phyloP scores from a whole-genome alignment of 2,888 invertebrate genomes.

The Caenorhabditis sinica region DNA sequence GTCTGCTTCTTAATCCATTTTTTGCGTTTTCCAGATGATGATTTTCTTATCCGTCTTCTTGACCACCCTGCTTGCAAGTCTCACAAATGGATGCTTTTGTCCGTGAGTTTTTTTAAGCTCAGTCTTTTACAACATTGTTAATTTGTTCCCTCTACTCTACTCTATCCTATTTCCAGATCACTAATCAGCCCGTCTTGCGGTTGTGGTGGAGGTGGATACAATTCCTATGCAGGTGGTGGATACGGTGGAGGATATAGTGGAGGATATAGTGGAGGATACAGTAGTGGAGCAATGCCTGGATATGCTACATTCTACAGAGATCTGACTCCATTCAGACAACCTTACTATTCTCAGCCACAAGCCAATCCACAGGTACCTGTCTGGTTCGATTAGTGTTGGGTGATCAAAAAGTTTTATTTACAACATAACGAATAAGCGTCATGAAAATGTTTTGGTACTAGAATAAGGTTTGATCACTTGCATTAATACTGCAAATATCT shows the following conservation, averaged over 20 bases:
- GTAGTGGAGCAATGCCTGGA: constrained; percentile 19
- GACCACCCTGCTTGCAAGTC: constrained; percentile 13
- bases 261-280: constrained; percentile 47
- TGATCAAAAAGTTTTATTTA: not conserved
- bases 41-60: not conserved
- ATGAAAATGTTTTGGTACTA: not conserved
- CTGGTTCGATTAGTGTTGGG: not conserved
- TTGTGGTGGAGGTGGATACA: constrained; percentile 60
- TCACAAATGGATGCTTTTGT: constrained; percentile 54
- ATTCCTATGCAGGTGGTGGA: constrained; percentile 43
- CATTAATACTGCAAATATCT: no score
- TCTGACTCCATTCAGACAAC: constrained; percentile 65
- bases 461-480: no score
- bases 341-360: constrained; percentile 36
- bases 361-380: constrained; percentile 46
- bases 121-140: constrained; percentile 1
- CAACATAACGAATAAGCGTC: not conserved
- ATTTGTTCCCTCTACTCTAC: not conserved
- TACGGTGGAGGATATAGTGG: constrained; percentile 42
- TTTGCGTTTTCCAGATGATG: constrained; percentile 22
- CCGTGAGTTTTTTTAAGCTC: no score
- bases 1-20: not conserved
- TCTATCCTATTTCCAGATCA: constrained; percentile 27
- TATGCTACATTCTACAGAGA: constrained; percentile 63
- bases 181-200: constrained; percentile 59